Evolutionary conservation across 2,888 invertebrate genomes (phyloP).

Genomic region (Elysia crispata): DNA sequence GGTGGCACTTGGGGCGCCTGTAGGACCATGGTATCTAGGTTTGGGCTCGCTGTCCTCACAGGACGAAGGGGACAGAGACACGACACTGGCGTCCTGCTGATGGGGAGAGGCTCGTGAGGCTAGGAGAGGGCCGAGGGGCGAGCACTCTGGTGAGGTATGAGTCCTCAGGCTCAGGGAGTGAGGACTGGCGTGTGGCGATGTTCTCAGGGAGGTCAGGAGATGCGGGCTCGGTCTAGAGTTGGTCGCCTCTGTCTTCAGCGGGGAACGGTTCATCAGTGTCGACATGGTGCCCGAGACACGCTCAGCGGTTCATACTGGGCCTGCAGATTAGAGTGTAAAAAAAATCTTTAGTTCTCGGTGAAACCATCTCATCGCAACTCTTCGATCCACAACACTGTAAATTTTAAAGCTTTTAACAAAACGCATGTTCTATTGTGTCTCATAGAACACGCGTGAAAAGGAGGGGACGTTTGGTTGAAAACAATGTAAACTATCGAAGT

Average conservation of each 20-base stretch:
- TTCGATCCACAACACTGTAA: too few relatives aligned
- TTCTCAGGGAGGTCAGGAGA: neutral
- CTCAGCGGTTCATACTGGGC: neutral
- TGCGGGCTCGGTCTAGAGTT: slow-evolving; percentile 4
- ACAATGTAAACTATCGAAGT: too few relatives aligned
- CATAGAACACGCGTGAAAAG: too few relatives aligned
- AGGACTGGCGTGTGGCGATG: slow-evolving; percentile 13
- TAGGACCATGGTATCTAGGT: too few relatives aligned
- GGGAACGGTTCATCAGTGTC: slow-evolving; percentile 13
- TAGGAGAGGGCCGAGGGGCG: neutral
- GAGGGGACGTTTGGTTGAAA: too few relatives aligned
- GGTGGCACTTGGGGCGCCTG: too few relatives aligned
- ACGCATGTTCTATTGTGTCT: too few relatives aligned
- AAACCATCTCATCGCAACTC: too few relatives aligned
- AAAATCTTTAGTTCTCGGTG: neutral
- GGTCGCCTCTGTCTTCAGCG: slow-evolving; percentile 32
- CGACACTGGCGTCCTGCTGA: neutral
- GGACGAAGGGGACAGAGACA: neutral
- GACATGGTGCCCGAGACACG: slow-evolving; percentile 18
- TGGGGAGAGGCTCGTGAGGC: too few relatives aligned
- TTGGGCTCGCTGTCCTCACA: neutral
- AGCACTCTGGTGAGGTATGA: slow-evolving; percentile 21
- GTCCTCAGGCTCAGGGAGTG: slow-evolving; percentile 59
- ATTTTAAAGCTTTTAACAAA: too few relatives aligned
- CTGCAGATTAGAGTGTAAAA: neutral